phyloP scores from a whole-genome alignment of 2,888 invertebrate genomes.

The Cryptocephalus primarius region DNA sequence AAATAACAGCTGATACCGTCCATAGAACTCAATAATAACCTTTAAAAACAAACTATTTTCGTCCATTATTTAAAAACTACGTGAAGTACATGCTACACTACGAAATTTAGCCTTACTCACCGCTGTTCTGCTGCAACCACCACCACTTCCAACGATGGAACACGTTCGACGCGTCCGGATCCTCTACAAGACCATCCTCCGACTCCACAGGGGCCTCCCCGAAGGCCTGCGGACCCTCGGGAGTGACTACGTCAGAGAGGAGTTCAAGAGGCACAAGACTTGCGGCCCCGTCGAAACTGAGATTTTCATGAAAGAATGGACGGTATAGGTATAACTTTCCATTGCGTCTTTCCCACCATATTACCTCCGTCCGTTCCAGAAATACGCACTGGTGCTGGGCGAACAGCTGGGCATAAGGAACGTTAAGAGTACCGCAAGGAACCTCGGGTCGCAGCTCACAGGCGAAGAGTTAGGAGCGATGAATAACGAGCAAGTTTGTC shows the following conservation, averaged over 20 bases:
- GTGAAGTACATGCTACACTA: too few relatives aligned
- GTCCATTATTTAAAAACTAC: too few relatives aligned
- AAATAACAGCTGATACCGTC: too few relatives aligned
- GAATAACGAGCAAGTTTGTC: conserved; percentile 72
- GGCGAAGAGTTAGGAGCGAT: conserved; percentile 55
- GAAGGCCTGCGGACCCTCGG: conserved; percentile 44
- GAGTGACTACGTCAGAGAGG: conserved; percentile 49
- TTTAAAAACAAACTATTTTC: too few relatives aligned
- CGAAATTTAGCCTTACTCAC: too few relatives aligned
- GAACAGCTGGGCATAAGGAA: conserved; percentile 49
- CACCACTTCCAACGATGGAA: too few relatives aligned
- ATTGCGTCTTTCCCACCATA: conserved; percentile 1
- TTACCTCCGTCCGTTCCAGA: conserved; percentile 40
- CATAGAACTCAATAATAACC: too few relatives aligned
- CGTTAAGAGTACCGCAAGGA: conserved; percentile 44
- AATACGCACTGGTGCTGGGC: conserved; percentile 63
- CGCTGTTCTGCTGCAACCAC: too few relatives aligned
- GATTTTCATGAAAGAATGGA: conserved; percentile 82
- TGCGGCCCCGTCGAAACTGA: conserved; percentile 58
- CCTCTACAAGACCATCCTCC: conserved; percentile 50
- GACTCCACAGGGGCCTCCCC: conserved; percentile 49
- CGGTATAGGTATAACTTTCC: conserved; percentile 43
- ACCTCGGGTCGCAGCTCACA: conserved; percentile 54
- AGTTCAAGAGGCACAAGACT: conserved; percentile 75
- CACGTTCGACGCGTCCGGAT: conserved; percentile 42